Percentiles rank a stretch among this genome's conserved stretches.
Conservation (phyloP, 2,888 invertebrate species). For the Elegia similella region DNA sequence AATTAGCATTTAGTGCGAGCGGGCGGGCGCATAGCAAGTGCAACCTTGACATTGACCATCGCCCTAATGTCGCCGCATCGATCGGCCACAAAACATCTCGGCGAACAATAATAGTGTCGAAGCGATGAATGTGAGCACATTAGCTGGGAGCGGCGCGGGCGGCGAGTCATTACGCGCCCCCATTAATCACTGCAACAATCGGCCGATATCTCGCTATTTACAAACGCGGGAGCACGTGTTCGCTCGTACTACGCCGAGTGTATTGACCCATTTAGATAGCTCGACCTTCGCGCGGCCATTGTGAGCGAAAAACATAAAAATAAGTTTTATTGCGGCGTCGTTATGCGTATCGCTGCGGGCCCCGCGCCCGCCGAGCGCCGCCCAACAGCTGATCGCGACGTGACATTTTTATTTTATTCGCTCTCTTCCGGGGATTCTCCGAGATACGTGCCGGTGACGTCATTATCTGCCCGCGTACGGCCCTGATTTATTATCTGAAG, state of each 20-base stretch:
- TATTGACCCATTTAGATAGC: conserved; percentile 82
- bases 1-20: conserved; percentile 58
- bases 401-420: conserved; percentile 82
- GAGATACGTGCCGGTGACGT: conserved; percentile 79
- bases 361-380: conserved; percentile 65
- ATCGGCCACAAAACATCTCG: conserved; percentile 74
- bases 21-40: conserved; percentile 64
- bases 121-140: conserved; percentile 77
- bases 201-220: conserved; percentile 82
- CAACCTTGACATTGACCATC: conserved; percentile 78
- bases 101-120: conserved; percentile 73
- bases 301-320: conserved; percentile 82
- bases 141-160: conserved; percentile 63
- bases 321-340: conserved; percentile 82
- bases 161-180: conserved; percentile 78
- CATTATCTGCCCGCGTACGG: conserved; percentile 69
- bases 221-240: conserved; percentile 81
- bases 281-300: conserved; percentile 82
- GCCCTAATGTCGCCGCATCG: conserved; percentile 72
- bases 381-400: conserved; percentile 81
- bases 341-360: conserved; percentile 76
- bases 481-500: conserved; percentile 74
- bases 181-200: conserved; percentile 82
- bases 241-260: conserved; percentile 80
- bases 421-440: conserved; percentile 80